Conservation (phyloP, 2,113 vertebrate species). For the Candoia aspera region DNA sequence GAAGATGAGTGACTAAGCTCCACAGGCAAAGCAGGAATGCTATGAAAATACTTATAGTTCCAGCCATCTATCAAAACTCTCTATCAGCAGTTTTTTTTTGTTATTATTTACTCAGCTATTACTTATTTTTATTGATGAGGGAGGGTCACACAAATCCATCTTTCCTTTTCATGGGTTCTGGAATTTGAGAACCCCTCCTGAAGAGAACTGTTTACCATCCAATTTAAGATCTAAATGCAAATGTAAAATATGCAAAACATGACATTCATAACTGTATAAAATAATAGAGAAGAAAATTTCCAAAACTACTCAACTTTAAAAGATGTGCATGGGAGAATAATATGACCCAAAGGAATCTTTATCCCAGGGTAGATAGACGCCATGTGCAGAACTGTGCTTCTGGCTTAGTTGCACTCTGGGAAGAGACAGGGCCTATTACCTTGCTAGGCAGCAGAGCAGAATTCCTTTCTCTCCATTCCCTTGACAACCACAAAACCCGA, state of each 20-base stretch:
- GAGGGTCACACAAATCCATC: neutral
- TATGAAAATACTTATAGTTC: neutral
- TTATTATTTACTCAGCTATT: neutral
- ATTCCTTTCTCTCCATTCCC: neutral
- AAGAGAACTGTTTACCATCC: neutral
- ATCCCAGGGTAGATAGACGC: neutral
- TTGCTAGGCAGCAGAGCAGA: neutral
- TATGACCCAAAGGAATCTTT: neutral
- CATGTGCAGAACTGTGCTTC: neutral
- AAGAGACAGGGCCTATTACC: neutral
- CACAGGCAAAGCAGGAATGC: neutral
- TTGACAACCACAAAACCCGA: neutral
- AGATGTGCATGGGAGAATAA: neutral
- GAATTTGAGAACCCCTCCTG: neutral
- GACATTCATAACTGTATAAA: neutral
- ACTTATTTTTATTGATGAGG: neutral
- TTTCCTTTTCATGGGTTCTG: neutral
- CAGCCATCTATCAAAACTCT: neutral
- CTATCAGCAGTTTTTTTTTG: neutral
- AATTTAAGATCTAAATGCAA: neutral
- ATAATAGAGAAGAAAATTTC: neutral
- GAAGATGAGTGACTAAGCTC: neutral
- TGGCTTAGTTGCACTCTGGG: neutral
- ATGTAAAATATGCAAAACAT: neutral
- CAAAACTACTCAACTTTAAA: neutral